Base-by-base conservation (phyloP, 2,113 vertebrate species). In the Lanius ludovicianus region DNA sequence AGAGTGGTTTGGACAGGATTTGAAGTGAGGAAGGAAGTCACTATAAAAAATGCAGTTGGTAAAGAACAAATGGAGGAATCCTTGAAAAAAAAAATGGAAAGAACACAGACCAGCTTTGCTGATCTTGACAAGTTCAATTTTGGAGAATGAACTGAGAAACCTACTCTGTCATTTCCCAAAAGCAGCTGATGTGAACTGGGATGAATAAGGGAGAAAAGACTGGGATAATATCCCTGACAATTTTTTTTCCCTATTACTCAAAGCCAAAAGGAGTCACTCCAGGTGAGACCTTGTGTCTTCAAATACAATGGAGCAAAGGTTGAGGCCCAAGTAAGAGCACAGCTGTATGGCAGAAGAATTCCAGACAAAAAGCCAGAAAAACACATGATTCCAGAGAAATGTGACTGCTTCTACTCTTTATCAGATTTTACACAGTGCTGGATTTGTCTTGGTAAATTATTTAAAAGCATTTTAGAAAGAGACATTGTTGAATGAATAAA, bases 11-110 rank as follows among this genome's bases (percentile, higher is more conserved):
- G 85, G 75, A 68, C 59, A 64, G 74, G 53, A 76, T 68, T 90
- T 84, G 27, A 64, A 65, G n/a, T 14, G 22, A 95, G 93, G 87
- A 94, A 90, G 78, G 84, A 96, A 95, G n/a, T 87, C 11, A 18
- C 37, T 49, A 47, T 75, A 27, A 44, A 92, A 55, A 60, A 31
- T 11, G 20, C 10, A 68, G 31, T 31, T 77, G 41, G 41, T 64
- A 64, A 69, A 73, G 70, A 90, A 90, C 33, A 93, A 91, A 53
- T 82, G 49, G 37, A 79, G 35, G 78, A 92, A 94, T 88, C 11
- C 13, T 76, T 83, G 35, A 1, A 56, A 67, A 68, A 50, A 63
- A 78, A 64, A 47, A 1, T 27, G 10, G 21, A 73, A 76, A 60
- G 15, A 10, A 16, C 31, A 49, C 4, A 23, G 44, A 20, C 47